Evolutionary conservation across 2,888 invertebrate species (phyloP).

Genomic region (Eurytoma californica): DNA sequence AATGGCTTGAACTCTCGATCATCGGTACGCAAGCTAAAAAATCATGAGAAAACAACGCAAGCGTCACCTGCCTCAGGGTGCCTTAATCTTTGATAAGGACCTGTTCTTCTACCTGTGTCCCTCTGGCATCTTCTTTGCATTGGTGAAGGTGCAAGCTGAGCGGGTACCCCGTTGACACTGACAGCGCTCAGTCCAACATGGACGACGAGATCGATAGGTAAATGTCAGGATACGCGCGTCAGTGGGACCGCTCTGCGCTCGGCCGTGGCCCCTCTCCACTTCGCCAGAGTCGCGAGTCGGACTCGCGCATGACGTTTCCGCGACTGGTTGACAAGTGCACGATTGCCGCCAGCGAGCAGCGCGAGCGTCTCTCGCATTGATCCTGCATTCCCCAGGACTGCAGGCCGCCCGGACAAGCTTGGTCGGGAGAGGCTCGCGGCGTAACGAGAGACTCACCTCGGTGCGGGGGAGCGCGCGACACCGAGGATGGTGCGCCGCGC

Average conservation of each 20-base stretch:
- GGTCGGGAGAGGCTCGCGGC: not conserved
- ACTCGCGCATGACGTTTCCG: not conserved
- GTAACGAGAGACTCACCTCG: constrained; percentile 10
- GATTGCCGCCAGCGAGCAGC: not conserved
- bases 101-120: no score
- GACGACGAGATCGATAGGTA: constrained; percentile 67
- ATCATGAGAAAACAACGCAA: no score
- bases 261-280: constrained; percentile 24
- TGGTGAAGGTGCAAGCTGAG: constrained; percentile 20
- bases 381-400: no score
- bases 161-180: constrained; percentile 19
- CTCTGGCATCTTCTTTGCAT: no score
- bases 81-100: no score
- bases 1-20: no score
- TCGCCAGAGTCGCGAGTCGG: not conserved
- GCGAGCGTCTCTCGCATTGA: not conserved
- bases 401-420: no score
- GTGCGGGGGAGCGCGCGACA: no score
- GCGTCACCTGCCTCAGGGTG: no score
- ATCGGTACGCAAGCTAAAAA: no score
- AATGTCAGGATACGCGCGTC: constrained; percentile 60
- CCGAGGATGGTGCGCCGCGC: constrained; percentile 9
- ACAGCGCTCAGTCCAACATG: constrained; percentile 61
- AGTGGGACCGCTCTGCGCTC: constrained; percentile 57
- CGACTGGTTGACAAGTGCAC: not conserved